Evolutionary conservation across 2,113 vertebrate genomes (phyloP).

Genomic region (Tauraco erythrolophus): DNA sequence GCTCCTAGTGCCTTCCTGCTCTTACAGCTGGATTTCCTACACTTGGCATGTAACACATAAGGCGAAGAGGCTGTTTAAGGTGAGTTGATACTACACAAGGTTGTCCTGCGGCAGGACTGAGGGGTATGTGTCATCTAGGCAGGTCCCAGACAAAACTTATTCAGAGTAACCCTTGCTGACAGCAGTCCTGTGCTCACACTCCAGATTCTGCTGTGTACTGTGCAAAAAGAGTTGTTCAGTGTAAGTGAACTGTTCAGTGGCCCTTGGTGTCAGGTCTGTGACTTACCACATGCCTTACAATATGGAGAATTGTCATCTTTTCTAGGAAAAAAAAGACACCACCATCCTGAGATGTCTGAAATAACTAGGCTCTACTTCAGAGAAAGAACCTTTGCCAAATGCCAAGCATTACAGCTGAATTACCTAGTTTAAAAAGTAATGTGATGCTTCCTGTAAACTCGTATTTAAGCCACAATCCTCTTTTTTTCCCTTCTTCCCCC

Average conservation of each 20-base stretch:
- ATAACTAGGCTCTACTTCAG: neutral
- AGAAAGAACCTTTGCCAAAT: neutral
- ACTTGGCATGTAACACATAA: accelerated
- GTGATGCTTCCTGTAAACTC: neutral
- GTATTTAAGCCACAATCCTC: neutral
- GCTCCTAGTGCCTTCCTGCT: neutral
- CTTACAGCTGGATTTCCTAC: neutral
- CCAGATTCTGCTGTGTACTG: neutral
- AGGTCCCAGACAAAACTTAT: neutral
- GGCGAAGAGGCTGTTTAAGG: neutral
- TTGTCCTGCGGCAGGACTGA: neutral
- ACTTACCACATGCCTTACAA: neutral
- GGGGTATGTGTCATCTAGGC: neutral
- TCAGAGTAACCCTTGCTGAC: neutral
- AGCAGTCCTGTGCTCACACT: neutral
- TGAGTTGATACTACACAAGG: accelerated
- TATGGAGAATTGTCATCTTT: neutral
- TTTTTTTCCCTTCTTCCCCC: neutral
- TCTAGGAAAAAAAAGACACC: neutral
- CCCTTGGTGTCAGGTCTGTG: neutral
- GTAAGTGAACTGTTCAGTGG: neutral
- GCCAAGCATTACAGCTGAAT: neutral
- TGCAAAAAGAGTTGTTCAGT: neutral
- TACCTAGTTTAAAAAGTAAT: neutral
- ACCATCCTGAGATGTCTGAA: neutral